Evolutionary conservation across 2,797 vertebrate genomes (phyloP), one percentile per base, ranked within the genome.

Genomic region (Gallinago stenura): DNA sequence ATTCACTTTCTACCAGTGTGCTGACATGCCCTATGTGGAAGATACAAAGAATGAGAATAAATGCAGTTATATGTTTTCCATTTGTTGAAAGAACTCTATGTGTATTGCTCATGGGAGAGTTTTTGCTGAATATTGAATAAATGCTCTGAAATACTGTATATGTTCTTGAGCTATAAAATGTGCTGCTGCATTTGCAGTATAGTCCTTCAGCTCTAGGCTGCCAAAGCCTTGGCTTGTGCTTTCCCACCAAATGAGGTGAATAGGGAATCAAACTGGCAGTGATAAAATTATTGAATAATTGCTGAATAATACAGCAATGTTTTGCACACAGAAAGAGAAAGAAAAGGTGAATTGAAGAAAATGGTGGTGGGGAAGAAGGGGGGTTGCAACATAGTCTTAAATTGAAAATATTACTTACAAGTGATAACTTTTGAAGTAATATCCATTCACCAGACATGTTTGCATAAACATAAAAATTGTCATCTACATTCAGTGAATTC

Each of bases 101-200:
- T 60, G 18, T 79, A 17, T 92, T 90, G 41, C 75, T 95, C 50
- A 30, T 17, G 45, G 53, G 70, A 84, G 31, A 62, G n/a, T 31
- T 94, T 94, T 95, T 84, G 11, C 60, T 93, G 62, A 41, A 62
- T 54, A 62, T 75, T 94, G 70, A 87, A 83, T 89, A 84, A 81
- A 61, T 66, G n/a, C 62, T 79, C 70, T 87, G 62, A 79, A 87
- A 62, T 57, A 37, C 7, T 60, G 17, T 65, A 3, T 69, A 22
- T 85, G n/a, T 79, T 91, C 56, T 77, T 70, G 45, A 93, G 75
- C 71, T 87, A 33, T 71, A 79, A 93, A 92, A 96, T 64, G 60
- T 13, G 16, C n/a, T 88, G n/a, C 73, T 83, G 10, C 0, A 0
- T 78, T 87, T 93, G 17, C 75, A 33, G 46, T 7, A 2, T 65